phyloP scores from a whole-genome alignment of 2,888 invertebrate genomes.

The Saturnia pavonia region DNA sequence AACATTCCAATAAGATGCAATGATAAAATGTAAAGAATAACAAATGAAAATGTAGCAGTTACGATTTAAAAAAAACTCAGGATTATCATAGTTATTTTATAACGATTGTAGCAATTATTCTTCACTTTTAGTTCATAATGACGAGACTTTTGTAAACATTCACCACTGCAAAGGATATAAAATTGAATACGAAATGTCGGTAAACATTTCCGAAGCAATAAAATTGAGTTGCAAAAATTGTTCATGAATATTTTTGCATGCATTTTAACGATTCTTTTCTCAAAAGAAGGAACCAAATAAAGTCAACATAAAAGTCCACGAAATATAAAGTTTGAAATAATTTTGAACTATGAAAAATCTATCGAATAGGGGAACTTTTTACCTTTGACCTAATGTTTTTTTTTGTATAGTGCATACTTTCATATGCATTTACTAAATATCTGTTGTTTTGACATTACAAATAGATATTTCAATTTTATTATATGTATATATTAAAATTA shows the following conservation, averaged over 20 bases:
- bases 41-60: neutral
- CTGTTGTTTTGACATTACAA: no score
- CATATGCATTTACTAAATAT: no score
- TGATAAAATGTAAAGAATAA: no score
- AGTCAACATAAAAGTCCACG: neutral
- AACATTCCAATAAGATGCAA: no score
- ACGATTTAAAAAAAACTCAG: neutral
- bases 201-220: conserved; percentile 11
- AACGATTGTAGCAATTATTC: neutral
- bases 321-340: neutral
- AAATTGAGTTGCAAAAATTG: conserved; percentile 16
- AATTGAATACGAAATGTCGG: conserved; percentile 15
- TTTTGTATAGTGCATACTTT: no score
- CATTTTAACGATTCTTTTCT: conserved; percentile 9
- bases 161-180: neutral
- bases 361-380: neutral
- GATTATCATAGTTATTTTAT: neutral
- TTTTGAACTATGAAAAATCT: neutral
- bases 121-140: neutral
- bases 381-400: neutral
- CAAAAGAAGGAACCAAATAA: neutral
- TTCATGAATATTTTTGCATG: conserved; percentile 20
- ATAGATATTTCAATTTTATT: no score
- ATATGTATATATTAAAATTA: neutral
- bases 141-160: neutral